Evolutionary conservation across 2,113 vertebrate species (phyloP).

Genomic region (Gallinago jamesoni): DNA sequence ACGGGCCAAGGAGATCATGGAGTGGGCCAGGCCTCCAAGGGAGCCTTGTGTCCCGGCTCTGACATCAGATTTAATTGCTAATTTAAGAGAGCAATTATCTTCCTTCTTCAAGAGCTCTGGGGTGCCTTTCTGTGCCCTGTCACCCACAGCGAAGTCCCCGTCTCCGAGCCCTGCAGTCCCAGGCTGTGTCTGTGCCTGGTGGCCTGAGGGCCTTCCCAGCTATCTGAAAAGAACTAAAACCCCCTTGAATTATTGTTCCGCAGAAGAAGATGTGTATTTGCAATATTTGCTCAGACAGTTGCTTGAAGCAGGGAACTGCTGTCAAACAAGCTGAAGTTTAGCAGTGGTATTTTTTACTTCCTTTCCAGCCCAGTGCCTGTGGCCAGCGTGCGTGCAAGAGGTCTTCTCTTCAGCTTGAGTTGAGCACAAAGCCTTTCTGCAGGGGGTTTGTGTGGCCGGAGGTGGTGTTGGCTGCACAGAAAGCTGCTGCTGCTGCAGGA

Average conservation of each 20-base stretch:
- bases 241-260: neutral
- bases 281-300: neutral
- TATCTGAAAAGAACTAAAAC: neutral
- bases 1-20: neutral
- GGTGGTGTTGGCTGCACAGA: neutral
- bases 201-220: neutral
- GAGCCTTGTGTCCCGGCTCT: neutral
- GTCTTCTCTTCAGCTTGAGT: neutral
- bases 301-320: neutral
- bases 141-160: fast-evolving
- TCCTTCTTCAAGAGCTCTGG: neutral
- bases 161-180: neutral
- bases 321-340: neutral
- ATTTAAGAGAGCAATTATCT: neutral
- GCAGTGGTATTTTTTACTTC: neutral
- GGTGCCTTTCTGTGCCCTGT: neutral
- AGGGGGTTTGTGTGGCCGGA: neutral
- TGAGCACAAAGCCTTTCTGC: fast-evolving
- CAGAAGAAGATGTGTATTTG: neutral
- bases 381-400: neutral
- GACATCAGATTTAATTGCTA: neutral
- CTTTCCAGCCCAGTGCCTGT: neutral
- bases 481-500: neutral
- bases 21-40: neutral
- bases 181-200: neutral